These are phyloP conservation scores for Bergia puertoricense DNA, from an alignment of 92 coral and sea anemone genomes.

Conservation along the genomic window DNA sequence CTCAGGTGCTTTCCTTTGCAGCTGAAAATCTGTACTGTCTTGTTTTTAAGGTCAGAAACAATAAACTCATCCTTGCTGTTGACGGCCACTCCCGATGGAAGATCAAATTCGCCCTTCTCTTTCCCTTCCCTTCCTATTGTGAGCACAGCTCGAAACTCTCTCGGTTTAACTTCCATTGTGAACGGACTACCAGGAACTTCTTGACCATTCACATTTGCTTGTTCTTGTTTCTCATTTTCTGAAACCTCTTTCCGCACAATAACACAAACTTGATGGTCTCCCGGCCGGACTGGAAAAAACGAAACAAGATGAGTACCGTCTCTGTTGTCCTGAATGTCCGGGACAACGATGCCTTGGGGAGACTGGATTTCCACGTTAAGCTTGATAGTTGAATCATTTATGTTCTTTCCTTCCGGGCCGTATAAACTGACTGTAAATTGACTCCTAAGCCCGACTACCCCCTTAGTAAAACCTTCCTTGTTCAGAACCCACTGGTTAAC, in stretches of 20 bases:
- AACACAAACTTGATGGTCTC: too few species aligned
- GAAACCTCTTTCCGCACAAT: too few species aligned
- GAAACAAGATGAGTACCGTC: neutral
- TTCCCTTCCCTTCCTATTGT: constrained; percentile 23
- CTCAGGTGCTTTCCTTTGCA: constrained; percentile 17
- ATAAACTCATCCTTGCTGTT: constrained; percentile 30
- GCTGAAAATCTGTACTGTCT: constrained; percentile 32
- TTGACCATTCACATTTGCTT: neutral
- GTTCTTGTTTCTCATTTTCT: too few species aligned
- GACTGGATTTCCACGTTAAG: neutral
- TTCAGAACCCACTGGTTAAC: neutral
- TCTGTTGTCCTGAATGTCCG: too few species aligned
- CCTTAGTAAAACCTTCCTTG: neutral
- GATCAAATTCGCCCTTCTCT: neutral
- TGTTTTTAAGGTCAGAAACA: constrained; percentile 11
- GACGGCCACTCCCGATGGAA: constrained; percentile 44
- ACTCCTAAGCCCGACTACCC: neutral
- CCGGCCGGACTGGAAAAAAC: too few species aligned
- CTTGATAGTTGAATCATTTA: neutral
- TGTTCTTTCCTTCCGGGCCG: neutral
- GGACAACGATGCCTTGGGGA: neutral
- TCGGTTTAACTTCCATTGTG: neutral
- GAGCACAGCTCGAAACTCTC: constrained; percentile 20
- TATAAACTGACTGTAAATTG: neutral
- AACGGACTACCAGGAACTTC: constrained; percentile 31